Base-by-base conservation (phyloP, 2,888 invertebrate species). In the Drosophila putrida region DNA sequence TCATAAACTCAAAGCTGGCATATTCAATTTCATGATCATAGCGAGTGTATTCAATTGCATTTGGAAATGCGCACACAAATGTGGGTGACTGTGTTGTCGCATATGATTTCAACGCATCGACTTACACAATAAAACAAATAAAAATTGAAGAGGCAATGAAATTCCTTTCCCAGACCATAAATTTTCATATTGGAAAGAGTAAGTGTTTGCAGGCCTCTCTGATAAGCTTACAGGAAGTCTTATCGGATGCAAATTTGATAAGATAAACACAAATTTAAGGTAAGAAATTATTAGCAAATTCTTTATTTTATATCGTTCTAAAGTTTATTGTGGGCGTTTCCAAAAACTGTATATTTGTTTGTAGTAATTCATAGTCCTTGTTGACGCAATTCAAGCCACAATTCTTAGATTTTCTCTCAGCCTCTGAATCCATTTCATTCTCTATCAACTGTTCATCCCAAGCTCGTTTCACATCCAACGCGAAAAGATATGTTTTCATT, bases 31-130 rank as follows among this genome's bases (percentile, higher is more conserved):
- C 82, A 46, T 36, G 25, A 4, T 50, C 35, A 54, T 53, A 58
- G 50, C 53, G 28, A 80, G 38, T 80, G 81, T 65, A 73, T 79
- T 73, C 28, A 80, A 77, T 68, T 72, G 44, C 69, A 71, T 85
- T 62, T 54, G 50, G 43, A 43, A 75, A 71, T 58, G 55, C 36
- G 39, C 43, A 55, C 47, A 6, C 43, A 57, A 72, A 72, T 75
- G 85, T 79, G 88, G 86, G 85, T 78, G 85, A 81, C 39, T 66
- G 68, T 57, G 58, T 47, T 66, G 41, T 36, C 46, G 44, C 25
- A 36, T 77, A 39, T 53, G 36, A 65, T 77, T 81, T 62, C 71
- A 60, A 36, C 35, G 38, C 25, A 53, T 20, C 46, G 31, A 20
- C 35, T 49, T 10, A 35, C 13, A 28, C 38, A 38, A 31, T 36